Base-by-base conservation (phyloP, 92 coral and sea anemone species). In the Galaxea fascicularis region DNA sequence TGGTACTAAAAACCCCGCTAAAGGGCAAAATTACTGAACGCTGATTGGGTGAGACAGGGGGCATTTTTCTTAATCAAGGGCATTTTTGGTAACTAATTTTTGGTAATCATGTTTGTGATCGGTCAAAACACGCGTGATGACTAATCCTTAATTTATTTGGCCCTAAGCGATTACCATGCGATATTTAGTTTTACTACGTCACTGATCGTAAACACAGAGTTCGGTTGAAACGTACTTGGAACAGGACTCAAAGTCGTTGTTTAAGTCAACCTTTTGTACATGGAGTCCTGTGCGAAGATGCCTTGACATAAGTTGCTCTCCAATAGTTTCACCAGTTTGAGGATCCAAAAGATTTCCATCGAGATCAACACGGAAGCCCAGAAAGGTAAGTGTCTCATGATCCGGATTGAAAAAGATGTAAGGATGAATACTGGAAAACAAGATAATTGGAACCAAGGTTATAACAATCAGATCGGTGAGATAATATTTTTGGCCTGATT, bases 321-420 rank as follows among this genome's bases (percentile, higher is more conserved):
- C 75, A n/a, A 91, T 35, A 46, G 90, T 54, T 13, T 78, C 76
- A 1, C 82, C 80, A 44, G 85, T 92, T 11, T 65, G 74, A 52
- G 98, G 91, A 66, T 93, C 93, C 45, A 95, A 76, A 18, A 95
- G 86, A 82, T 95, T 93, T 21, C 98, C 96, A 28, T 93, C 82
- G 18, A 6, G 71, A 73, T 91, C 95, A 74, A 95, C 78, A 62
- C 80, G 93, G 82, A 95, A 95, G 13, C 98, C 98, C 12, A 95
- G 82, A 71, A 95, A 95, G 18, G 96, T 92, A 86, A 95, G 83
- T 51, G 96, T 90, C 71, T 17, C 74, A 69, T 76, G 93, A 80
- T 93, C 93, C 59, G 85, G 93, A 73, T 95, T 86, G 74, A 95
- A 95, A 88, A 95, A 95, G 51, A 95, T 77, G 79, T 93, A 95